A percentile compares a stretch with the other conserved stretches of the same genome.
phyloP scores from a whole-genome alignment of 1,140 invertebrate species.

The Camponotus floridanus region DNA sequence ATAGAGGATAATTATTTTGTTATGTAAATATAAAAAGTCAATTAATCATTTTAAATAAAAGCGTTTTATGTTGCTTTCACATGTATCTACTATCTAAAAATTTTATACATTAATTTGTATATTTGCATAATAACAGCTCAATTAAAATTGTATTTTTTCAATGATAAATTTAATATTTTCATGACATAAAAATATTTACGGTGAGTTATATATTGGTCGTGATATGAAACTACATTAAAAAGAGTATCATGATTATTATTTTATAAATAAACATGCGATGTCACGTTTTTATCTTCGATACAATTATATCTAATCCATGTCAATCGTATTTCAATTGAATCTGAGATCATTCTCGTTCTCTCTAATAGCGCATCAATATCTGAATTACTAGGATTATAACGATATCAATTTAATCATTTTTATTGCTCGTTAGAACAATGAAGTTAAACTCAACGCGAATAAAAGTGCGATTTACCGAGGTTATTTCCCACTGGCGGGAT shows the following conservation, averaged over 20 bases:
- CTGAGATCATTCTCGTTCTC: too few species aligned
- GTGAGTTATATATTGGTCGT: not conserved
- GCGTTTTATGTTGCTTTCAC: not conserved
- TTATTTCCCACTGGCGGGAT: conserved; percentile 38
- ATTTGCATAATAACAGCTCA: conserved; percentile 22
- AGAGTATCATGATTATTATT: not conserved
- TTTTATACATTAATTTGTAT: not conserved
- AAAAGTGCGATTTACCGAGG: conserved; percentile 1
- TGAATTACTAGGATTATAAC: not conserved
- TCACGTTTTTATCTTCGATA: not conserved
- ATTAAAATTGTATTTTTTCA: conserved; percentile 6
- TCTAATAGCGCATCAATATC: too few species aligned
- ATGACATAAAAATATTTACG: not conserved
- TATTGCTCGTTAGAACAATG: not conserved
- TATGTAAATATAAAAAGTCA: not conserved
- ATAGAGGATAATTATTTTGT: conserved; percentile 7
- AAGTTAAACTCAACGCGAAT: not conserved
- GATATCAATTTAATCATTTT: not conserved
- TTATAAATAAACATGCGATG: not conserved
- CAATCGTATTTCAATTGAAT: conserved; percentile 12
- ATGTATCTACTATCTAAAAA: not conserved
- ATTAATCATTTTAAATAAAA: conserved; percentile 31
- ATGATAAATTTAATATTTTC: not conserved
- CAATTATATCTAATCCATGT: not conserved
- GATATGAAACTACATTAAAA: not conserved